phyloP scores from a whole-genome alignment of 2,113 vertebrate species.

The Dissostichus mawsoni region DNA sequence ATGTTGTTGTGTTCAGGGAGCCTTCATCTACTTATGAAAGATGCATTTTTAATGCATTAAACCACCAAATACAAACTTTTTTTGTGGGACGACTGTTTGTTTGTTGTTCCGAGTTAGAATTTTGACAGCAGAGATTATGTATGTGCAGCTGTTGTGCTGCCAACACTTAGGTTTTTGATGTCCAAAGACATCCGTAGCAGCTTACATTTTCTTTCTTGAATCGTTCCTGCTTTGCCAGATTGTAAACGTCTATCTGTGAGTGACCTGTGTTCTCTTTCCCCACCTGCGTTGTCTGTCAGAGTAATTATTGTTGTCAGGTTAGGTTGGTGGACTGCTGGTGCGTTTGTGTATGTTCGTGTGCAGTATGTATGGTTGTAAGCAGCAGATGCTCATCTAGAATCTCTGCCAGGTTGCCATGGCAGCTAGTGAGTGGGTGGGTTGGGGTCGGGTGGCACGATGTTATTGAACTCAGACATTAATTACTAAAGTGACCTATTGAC shows the following conservation, averaged over 20 bases:
- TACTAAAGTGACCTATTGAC: conserved; percentile 63
- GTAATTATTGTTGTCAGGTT: conserved; percentile 62
- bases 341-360: conserved; percentile 30
- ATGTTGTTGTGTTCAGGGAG: not conserved
- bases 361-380: conserved; percentile 62
- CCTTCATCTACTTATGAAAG: not conserved
- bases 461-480: conserved; percentile 66
- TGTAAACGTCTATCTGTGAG: not conserved
- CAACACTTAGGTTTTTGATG: not conserved
- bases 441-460: conserved; percentile 56
- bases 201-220: not conserved
- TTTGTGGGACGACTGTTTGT: not conserved
- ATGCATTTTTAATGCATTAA: not conserved
- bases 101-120: not conserved
- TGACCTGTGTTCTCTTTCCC: conserved; percentile 3
- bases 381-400: conserved; percentile 77
- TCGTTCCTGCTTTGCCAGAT: not conserved
- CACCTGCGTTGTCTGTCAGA: conserved; percentile 31
- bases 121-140: not conserved
- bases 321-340: conserved; percentile 30
- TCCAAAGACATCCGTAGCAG: conserved; percentile 3
- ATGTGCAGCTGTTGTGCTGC: not conserved
- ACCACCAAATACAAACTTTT: not conserved
- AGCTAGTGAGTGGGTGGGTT: conserved; percentile 64
- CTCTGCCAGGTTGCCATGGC: conserved; percentile 79